Conservation (phyloP, 2,888 invertebrate genomes). For the Drosophila dives region DNA sequence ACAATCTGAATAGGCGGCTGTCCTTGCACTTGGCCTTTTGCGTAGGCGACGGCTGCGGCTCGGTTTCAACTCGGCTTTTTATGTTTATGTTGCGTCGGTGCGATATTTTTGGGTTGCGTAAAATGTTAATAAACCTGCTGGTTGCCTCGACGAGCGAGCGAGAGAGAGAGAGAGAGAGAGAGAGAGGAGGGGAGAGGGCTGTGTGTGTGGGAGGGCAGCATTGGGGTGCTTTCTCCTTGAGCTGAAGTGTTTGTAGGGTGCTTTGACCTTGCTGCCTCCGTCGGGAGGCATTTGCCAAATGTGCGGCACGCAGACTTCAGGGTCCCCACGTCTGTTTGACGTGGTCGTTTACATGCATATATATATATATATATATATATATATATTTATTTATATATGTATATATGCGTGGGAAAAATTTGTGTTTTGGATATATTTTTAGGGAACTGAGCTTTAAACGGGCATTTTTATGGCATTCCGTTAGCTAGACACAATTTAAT, state of each 20-base stretch:
- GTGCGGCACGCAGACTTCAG: constrained; percentile 71
- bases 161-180: not conserved
- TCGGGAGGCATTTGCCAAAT: constrained; percentile 77
- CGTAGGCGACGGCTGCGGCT: constrained; percentile 53
- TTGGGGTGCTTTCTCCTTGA: constrained; percentile 21
- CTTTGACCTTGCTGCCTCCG: constrained; percentile 80
- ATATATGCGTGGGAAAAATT: constrained; percentile 73
- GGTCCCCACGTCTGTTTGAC: constrained; percentile 58
- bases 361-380: constrained; percentile 9
- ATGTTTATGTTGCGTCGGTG: constrained; percentile 58
- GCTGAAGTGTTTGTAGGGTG: constrained; percentile 62
- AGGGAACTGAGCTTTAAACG: constrained; percentile 64
- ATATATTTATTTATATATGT: no score
- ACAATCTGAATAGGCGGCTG: constrained; percentile 35
- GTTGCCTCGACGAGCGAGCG: not conserved
- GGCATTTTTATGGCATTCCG: constrained; percentile 72
- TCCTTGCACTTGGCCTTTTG: constrained; percentile 79
- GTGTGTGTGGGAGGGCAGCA: not conserved
- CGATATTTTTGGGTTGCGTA: constrained; percentile 62
- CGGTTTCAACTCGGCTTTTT: constrained; percentile 36
- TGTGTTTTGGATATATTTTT: constrained; percentile 2
- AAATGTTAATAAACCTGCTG: constrained; percentile 78
- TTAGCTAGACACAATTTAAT: constrained; percentile 73
- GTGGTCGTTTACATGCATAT: constrained; percentile 61
- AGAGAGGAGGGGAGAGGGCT: constrained; percentile 1